Base-by-base conservation (phyloP, 2,113 vertebrate genomes). In the Laterallus jamaicensis region DNA sequence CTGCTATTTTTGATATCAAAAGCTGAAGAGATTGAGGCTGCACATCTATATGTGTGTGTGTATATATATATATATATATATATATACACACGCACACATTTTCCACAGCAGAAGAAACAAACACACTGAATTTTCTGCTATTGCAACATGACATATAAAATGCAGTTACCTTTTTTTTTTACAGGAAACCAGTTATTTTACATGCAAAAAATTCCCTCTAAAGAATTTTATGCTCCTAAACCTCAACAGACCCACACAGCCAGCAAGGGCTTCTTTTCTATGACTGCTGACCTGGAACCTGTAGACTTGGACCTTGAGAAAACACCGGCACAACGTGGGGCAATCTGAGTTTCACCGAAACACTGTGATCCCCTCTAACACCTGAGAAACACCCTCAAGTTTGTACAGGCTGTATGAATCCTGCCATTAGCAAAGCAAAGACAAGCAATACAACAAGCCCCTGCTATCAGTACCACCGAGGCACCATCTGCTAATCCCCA, bases 11-110 rank as follows among this genome's bases (percentile, higher is more conserved):
- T 89, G 86, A 58, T 50, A 86, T 40, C 0, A 0, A 82, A 88
- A 94, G 77, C 92, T 84, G 71, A 88, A 79, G 77, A 81, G 93
- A 86, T 22, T 37, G 81, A 93, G 77, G 66, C 62, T 67, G 86
- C 60, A n/a, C 32, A 26, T 19, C 26, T 20, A 62, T 19, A 44
- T 17, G 37, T 39, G 26, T 19, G 49, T 49, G 21, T 49, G 5
- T 49, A 11, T 49, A 49, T 49, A 49, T 49, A 49, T 22, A 49
- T 21, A 49, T 20, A 49, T 15, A 21, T 8, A 49, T 8, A 44
- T 18, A 40, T 15, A 88, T 6, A 70, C 20, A 79, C 12, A 35
- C 21, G 32, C 18, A 25, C 15, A 6, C 4, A 39, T 44, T 78
- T 90, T 60, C 77, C 29, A 60, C 44, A 78, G 77, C 58, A 91